These are phyloP conservation scores for Tenthredo scrophulariae DNA, from an alignment of 2,888 invertebrate species.

Conservation along the genomic window DNA sequence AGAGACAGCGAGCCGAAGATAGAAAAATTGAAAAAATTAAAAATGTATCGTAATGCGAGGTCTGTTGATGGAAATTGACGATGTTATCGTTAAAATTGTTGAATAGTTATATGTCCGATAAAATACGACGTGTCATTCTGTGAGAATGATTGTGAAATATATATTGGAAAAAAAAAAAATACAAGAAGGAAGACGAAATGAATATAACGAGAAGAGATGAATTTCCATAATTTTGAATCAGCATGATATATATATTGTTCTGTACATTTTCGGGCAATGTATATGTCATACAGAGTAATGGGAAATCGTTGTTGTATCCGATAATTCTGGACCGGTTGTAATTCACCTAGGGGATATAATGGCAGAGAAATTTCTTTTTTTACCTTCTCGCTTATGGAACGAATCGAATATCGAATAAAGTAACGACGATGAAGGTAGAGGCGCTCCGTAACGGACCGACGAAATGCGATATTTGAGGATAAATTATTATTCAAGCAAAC, in stretches of 20 bases:
- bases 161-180: neutral
- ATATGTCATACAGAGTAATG: no score
- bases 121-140: neutral
- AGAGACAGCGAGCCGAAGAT: neutral
- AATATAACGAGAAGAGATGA: neutral
- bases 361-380: no score
- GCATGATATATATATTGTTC: neutral
- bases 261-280: neutral
- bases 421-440: neutral
- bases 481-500: neutral
- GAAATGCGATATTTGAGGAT: neutral
- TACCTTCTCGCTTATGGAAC: neutral
- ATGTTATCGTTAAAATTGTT: slow-evolving; percentile 27
- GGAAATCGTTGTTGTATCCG: neutral
- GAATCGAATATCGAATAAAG: neutral
- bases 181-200: neutral
- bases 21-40: neutral
- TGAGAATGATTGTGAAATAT: neutral
- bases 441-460: neutral
- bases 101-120: slow-evolving; percentile 26
- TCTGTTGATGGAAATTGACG: neutral
- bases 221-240: neutral
- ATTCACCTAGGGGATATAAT: neutral
- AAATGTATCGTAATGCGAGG: neutral
- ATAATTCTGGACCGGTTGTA: neutral